Base-by-base conservation (phyloP, 2,888 invertebrate species). In the Sinohyriopsis cumingii region DNA sequence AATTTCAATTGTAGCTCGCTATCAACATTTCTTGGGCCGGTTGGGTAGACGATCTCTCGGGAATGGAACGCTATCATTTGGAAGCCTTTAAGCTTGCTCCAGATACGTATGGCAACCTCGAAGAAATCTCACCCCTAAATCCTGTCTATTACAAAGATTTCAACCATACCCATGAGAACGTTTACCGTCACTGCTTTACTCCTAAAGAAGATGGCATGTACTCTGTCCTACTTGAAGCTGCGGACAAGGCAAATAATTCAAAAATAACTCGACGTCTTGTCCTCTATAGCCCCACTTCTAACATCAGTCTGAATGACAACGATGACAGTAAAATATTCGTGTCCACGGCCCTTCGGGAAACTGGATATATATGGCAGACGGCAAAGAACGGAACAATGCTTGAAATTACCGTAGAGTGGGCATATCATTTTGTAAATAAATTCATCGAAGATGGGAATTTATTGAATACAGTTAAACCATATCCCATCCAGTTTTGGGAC, bases 11-110 rank as follows among this genome's bases (percentile, higher is more conserved):
- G 12, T 12, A 70, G 70, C 0, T 5, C 12, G 57, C 62, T 25
- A 62, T 70, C 19, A n/a, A 55, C 15, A 61, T 62, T 53, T 3
- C 22, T n/a, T 66, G 70, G 66, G 28, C 20, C 25, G 70, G 70
- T 19, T 70, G 70, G 70, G 33, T 4, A 18, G 70, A 70, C 56
- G 25, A 53, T 20, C 22, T 66, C 15, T 62, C 70, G 5, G 66
- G 70, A 5, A 61, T 66, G 12, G 15, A 53, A 5, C 24, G 54
- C 19, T 70, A 63, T 57, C 22, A 63, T 22, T 28, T 70, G 22
- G 70, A 70, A 45, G 22, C 59, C 15, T 70, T 66, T 54, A 55
- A 59, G 7, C 66, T 66, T 9, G 0, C 53, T 3, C 66, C 70
- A 3, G 33, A 70, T 63, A 57, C 66, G 18, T 28, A 65, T 62